Base-by-base conservation (phyloP, 2,797 vertebrate species). In the Ctenopoma multispine region DNA sequence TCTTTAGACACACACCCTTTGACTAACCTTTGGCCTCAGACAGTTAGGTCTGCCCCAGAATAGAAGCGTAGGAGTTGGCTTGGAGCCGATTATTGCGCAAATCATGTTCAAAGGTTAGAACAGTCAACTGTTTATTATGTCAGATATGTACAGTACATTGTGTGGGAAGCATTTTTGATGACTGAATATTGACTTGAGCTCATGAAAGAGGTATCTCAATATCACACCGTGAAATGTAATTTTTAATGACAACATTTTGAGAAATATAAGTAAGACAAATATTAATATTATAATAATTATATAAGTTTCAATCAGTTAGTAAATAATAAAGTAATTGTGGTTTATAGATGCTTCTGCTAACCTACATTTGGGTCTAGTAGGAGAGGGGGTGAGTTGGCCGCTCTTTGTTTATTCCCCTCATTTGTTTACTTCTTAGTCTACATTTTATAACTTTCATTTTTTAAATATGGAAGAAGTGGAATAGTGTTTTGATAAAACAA, bases 121-220 rank as follows among this genome's bases (percentile, higher is more conserved):
- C 23, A 8, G 4, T 56, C 51, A 53, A 18, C 2, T 2, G 14
- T 4, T 56, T 1, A 15, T 31, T 36, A 65, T 75, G 44, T n/a
- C 8, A 55, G 11, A 27, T n/a, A 44, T 69, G 62, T 10, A n/a
- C 21, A 21, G 17, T 13, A 11, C 29, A 13, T 2, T 36, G 65
- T 7, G 34, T 54, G 31, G 21, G 17, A 36, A 23, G 20, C 57
- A 65, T 82, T 72, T 80, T 61, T 80, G 5, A 1, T 43, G 23
- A 50, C 56, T 66, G 23, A 73, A 47, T 61, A 40, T 1, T 47
- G 40, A 63, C 5, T 40, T 11, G 18, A 10, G 41, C 47, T 72
- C 36, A 29, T 1, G 0, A 47, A 4, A 31, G 5, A 8, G 6
- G 15, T 40, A 14, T 5, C 12, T 8, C 7, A 5, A n/a, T 15